phyloP scores from a whole-genome alignment of 2,113 vertebrate genomes.

The Stigmatopora argus region DNA sequence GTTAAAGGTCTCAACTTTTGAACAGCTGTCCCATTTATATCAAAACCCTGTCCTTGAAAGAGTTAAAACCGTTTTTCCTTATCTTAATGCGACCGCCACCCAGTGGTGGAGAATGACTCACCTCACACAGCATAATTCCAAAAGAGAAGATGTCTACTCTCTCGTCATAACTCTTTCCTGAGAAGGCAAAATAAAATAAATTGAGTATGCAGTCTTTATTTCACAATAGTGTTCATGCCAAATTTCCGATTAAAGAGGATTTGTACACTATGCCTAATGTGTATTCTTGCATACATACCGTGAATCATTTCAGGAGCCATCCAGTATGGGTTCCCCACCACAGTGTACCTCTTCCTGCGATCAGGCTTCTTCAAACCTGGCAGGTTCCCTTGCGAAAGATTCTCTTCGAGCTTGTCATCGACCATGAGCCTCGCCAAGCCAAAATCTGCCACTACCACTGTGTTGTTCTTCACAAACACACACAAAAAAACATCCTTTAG shows the following conservation, averaged over 20 bases:
- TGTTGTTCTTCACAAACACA: constrained; percentile 59
- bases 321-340: constrained; percentile 98
- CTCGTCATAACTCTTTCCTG: constrained; percentile 94
- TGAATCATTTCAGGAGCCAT: constrained; percentile 99
- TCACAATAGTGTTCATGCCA: background rate
- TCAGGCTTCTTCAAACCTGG: constrained; percentile 82
- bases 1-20: too few relatives aligned
- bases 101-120: constrained; percentile 46
- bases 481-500: background rate
- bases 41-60: too few relatives aligned
- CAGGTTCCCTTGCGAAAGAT: constrained; percentile 70
- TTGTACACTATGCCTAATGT: background rate
- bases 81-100: background rate
- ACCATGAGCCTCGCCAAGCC: constrained; percentile 90
- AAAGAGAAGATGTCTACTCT: constrained; percentile 98
- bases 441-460: constrained; percentile 92
- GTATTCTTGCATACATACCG: constrained; percentile 65
- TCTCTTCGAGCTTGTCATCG: constrained; percentile 81
- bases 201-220: background rate
- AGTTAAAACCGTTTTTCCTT: background rate
- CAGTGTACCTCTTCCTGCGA: constrained; percentile 91
- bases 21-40: too few relatives aligned
- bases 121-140: constrained; percentile 96
- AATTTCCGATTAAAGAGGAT: background rate
- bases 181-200: background rate